Base-by-base conservation (phyloP, 2,888 invertebrate genomes). In the Cryptocephalus primarius region DNA sequence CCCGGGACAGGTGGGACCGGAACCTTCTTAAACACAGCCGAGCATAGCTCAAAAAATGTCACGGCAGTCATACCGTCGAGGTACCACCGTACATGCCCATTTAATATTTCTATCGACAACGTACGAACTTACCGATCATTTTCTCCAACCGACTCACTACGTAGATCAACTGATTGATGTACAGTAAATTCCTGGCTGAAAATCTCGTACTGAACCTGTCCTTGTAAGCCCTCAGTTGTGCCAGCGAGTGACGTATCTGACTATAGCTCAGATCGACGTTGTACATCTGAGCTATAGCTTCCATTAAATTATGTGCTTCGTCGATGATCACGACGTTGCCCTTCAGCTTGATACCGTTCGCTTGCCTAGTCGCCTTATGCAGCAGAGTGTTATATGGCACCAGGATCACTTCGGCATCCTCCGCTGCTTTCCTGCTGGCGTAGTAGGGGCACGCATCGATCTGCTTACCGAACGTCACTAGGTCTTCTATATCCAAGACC, bases 231-330 rank as follows among this genome's bases (percentile, higher is more conserved):
- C 76, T 71, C 10, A 91, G 65, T 61, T 83, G 86, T 2, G 75
- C 77, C 45, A 77, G 75, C 42, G 83, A 78, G 42, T 78, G 71
- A 11, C 76, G 67, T 43, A 89, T 62, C 65, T 91, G 87, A 55
- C 74, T 72, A 0, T 78, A 76, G 1, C 74, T 78, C 10, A 95
- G 72, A 38, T 85, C 82, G 1, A 83, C 78, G 49, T 88, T 87
- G 64, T 96, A 82, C 58, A 95, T 88, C 60, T 83, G 84, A 51
- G 86, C 84, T 54, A 97, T 80, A 0, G 94, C 88, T 50, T 95
- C 91, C 9, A 95, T 72, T 1, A 99, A 76, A 67, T 97, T 99
- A 61, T 99, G 99, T 0, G 97, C 97, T 70, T 99, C 99, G 64
- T 99, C 99, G 12, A 90, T 76, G 48, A 99, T 86, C 0, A 99